Evolutionary conservation across 1,140 invertebrate species (phyloP).

Genomic region (Cephus cinctus): DNA sequence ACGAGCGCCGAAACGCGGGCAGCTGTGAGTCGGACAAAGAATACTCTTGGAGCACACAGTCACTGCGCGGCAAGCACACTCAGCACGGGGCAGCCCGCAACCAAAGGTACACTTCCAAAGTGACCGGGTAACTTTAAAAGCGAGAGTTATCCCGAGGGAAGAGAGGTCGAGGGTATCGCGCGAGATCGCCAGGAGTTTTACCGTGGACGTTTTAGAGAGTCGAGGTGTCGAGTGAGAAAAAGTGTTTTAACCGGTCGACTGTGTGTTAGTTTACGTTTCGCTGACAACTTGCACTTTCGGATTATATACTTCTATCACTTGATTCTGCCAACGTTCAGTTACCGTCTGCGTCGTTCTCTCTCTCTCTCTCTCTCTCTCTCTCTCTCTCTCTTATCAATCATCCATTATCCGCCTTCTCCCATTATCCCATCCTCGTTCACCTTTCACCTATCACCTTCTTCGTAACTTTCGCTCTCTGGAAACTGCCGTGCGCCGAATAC

Average conservation of each 20-base stretch:
- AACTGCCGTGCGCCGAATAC: too few relatives aligned
- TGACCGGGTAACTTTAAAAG: too few relatives aligned
- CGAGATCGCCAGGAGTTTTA: too few relatives aligned
- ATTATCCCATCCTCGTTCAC: slow-evolving; percentile 4
- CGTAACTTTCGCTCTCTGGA: slow-evolving; percentile 15
- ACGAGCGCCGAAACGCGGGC: slow-evolving; percentile 46
- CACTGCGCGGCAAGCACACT: slow-evolving; percentile 52
- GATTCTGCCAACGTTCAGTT: neutral
- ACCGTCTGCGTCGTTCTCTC: neutral
- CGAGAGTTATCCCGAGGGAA: too few relatives aligned
- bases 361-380: slow-evolving; percentile 2
- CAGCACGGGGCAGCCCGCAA: slow-evolving; percentile 53
- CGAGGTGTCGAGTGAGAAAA: too few relatives aligned
- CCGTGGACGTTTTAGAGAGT: too few relatives aligned
- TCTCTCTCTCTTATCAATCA: slow-evolving; percentile 4
- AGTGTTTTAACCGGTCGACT: too few relatives aligned
- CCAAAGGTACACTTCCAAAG: slow-evolving; percentile 52
- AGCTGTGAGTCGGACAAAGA: slow-evolving; percentile 54
- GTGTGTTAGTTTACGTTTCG: too few relatives aligned
- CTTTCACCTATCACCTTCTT: neutral
- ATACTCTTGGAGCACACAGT: slow-evolving; percentile 50
- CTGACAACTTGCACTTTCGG: too few relatives aligned
- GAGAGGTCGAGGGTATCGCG: too few relatives aligned
- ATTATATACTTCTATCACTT: too few relatives aligned
- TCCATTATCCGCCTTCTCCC: slow-evolving; percentile 3